A percentile compares a stretch with the other conserved stretches of the same genome.
Conservation (phyloP, 2,888 invertebrate genomes). For the Parnassius mnemosyne region DNA sequence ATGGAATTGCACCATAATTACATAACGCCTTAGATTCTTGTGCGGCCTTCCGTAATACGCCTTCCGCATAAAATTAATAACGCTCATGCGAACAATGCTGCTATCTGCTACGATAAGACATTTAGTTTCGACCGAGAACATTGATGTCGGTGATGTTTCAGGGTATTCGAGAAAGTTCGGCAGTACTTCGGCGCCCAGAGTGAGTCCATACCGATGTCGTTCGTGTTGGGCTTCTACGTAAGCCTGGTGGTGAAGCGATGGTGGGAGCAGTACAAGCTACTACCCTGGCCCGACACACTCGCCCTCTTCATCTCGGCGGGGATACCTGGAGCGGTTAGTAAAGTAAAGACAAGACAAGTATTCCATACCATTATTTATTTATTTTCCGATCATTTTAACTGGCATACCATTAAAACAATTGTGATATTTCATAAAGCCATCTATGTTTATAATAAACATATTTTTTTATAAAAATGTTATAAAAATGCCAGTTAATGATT, state of each 20-base stretch:
- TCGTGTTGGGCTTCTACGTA: constrained; percentile 97
- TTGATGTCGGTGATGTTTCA: constrained; percentile 54
- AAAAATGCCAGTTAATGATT: too few relatives aligned
- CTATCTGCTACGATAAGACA: constrained; percentile 8
- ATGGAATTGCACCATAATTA: constrained; percentile 1
- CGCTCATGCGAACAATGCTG: constrained; percentile 12
- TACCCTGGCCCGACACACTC: constrained; percentile 96
- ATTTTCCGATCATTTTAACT: not conserved
- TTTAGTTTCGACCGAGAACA: constrained; percentile 22
- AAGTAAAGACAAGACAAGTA: constrained; percentile 52
- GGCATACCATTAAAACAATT: too few relatives aligned
- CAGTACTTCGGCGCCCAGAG: constrained; percentile 93
- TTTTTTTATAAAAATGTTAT: too few relatives aligned
- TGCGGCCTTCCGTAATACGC: constrained; percentile 12
- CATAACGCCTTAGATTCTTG: constrained; percentile 18
- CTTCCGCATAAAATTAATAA: constrained; percentile 11
- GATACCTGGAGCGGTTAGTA: constrained; percentile 93
- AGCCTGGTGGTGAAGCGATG: constrained; percentile 94
- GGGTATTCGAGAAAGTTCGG: constrained; percentile 92
- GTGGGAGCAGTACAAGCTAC: constrained; percentile 96
- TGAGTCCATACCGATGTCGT: constrained; percentile 96
- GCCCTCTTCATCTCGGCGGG: constrained; percentile 95
- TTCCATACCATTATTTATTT: constrained; percentile 6
- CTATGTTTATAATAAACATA: too few relatives aligned
- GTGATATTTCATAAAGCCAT: too few relatives aligned